These are phyloP conservation scores for Cataglyphis rosenhaueri DNA, from an alignment of 2,888 invertebrate genomes.

Conservation along the genomic window DNA sequence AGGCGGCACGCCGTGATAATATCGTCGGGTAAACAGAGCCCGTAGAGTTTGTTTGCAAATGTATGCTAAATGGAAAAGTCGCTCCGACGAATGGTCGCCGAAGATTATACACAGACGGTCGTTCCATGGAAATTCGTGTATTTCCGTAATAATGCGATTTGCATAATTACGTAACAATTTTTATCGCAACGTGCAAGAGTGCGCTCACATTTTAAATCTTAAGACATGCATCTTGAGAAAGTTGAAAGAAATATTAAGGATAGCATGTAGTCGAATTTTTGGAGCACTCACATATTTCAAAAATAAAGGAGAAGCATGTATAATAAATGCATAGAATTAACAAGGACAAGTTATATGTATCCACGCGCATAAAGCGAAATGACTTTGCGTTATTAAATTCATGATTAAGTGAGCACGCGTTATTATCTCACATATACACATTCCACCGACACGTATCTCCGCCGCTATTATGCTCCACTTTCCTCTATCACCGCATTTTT, in stretches of 20 bases:
- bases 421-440: neutral
- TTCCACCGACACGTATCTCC: conserved; percentile 23
- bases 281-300: neutral
- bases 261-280: conserved; percentile 12
- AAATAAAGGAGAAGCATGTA: neutral
- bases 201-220: neutral
- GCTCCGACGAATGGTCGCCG: conserved; percentile 13
- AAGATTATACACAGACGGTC: conserved; percentile 20
- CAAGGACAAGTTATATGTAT: neutral
- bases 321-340: neutral
- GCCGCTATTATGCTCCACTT: conserved; percentile 33
- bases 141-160: conserved; percentile 37
- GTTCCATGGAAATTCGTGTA: conserved; percentile 42
- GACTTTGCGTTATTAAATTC: neutral
- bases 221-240: neutral
- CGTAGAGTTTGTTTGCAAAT: conserved; percentile 47
- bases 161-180: conserved; percentile 30
- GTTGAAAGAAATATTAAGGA: conserved; percentile 3
- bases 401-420: neutral
- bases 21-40: conserved; percentile 38
- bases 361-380: neutral
- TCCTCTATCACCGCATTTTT: conserved; percentile 35
- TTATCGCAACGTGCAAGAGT: neutral
- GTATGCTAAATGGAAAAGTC: conserved; percentile 46
- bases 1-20: conserved; percentile 43